phyloP scores from a whole-genome alignment of 2,797 vertebrate genomes.

The Poeciliopsis gracilis region DNA sequence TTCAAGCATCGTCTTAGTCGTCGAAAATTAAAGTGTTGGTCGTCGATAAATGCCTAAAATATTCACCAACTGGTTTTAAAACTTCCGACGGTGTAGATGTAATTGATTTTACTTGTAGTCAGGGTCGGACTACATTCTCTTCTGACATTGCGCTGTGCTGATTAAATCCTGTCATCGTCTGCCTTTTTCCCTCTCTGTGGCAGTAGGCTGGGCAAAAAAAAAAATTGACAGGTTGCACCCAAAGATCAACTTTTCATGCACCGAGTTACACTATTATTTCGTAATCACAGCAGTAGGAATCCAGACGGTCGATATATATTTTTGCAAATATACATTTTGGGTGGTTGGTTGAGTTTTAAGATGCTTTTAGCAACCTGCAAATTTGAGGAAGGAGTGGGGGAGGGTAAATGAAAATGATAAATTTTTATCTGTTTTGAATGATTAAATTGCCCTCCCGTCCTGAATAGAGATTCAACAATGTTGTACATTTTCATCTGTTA shows the following conservation, averaged over 20 bases:
- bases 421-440: constrained; percentile 10
- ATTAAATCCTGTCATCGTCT: constrained; percentile 29
- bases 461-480: neutral
- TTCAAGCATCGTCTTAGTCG: constrained; percentile 27
- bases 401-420: constrained; percentile 39
- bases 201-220: constrained; percentile 14
- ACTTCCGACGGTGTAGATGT: rapidly evolving
- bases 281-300: rapidly evolving
- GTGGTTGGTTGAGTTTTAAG: neutral
- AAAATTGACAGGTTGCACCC: constrained; percentile 34
- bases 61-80: rapidly evolving
- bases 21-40: constrained; percentile 14
- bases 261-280: neutral
- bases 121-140: neutral
- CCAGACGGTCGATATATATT: neutral
- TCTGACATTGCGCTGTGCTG: constrained; percentile 30
- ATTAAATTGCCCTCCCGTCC: neutral
- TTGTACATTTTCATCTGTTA: too few relatives aligned
- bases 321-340: rapidly evolving
- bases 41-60: neutral
- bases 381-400: constrained; percentile 56
- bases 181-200: constrained; percentile 22
- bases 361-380: constrained; percentile 16
- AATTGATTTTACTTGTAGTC: neutral
- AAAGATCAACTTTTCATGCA: constrained; percentile 16